phyloP scores from a whole-genome alignment of 1,140 invertebrate species.

The Gonatopus flavifemur region DNA sequence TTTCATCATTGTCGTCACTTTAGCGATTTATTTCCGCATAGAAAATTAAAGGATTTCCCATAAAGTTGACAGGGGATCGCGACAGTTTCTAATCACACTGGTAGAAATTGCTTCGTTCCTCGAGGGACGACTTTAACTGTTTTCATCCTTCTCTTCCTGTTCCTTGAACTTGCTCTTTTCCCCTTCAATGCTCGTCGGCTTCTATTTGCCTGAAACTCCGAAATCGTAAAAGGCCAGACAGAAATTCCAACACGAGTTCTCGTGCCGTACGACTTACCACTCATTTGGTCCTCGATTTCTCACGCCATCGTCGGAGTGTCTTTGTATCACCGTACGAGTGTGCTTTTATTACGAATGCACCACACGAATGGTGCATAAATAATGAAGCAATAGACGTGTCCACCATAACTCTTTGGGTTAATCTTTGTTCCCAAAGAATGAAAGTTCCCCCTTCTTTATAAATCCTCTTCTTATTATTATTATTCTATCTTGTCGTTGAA shows the following conservation, averaged over 20 bases:
- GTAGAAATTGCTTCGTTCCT: not conserved
- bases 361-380: conserved; percentile 33
- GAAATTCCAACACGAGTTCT: conserved; percentile 22
- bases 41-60: conserved; percentile 19
- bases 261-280: conserved; percentile 32
- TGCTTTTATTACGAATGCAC: conserved; percentile 32
- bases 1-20: too few species aligned
- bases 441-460: too few species aligned
- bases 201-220: not conserved
- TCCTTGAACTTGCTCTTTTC: not conserved
- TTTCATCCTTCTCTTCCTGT: not conserved
- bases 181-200: not conserved
- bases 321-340: too few species aligned
- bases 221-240: conserved; percentile 23
- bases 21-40: conserved; percentile 9
- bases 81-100: conserved; percentile 14
- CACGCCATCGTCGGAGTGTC: not conserved
- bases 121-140: not conserved
- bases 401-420: conserved; percentile 38
- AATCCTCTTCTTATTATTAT: too few species aligned
- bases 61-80: not conserved
- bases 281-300: conserved; percentile 29
- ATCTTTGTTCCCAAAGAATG: conserved; percentile 17
- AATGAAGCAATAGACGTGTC: conserved; percentile 17
- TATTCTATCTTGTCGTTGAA: too few species aligned